Conservation (phyloP, 2,797 vertebrate species). For the Valencia hispanica region DNA sequence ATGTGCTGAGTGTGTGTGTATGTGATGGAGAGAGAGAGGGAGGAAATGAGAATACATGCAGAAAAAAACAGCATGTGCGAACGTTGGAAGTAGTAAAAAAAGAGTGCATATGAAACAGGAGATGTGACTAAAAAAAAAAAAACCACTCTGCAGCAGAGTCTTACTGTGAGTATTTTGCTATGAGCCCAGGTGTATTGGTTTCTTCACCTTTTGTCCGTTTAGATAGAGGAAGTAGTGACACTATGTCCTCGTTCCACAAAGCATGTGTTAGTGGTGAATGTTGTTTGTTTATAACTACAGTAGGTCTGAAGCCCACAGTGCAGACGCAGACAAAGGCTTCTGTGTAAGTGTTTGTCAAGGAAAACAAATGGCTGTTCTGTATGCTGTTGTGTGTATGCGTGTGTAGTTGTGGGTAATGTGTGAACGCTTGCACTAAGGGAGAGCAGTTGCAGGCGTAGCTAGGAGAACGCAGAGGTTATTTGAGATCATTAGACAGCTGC, state of each 20-base stretch:
- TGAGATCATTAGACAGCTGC: constrained; percentile 84
- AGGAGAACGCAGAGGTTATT: constrained; percentile 78
- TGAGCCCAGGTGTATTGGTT: constrained; percentile 40
- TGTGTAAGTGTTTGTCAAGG: constrained; percentile 74
- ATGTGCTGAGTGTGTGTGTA: constrained; percentile 7
- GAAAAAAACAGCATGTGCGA: constrained; percentile 28
- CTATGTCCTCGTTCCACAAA: constrained; percentile 18
- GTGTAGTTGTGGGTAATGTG: constrained; percentile 59
- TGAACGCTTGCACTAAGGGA: constrained; percentile 69
- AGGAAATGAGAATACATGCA: constrained; percentile 29
- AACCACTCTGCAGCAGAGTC: constrained; percentile 2
- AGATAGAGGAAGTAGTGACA: constrained; percentile 46
- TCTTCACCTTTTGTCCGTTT: constrained; percentile 42
- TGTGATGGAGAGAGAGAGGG: not conserved
- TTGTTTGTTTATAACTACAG: constrained; percentile 56
- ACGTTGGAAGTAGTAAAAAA: constrained; percentile 37
- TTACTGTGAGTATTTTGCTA: constrained; percentile 18
- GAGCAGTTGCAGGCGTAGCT: constrained; percentile 75
- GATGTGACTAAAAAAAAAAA: constrained; percentile 29
- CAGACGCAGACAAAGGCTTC: constrained; percentile 73
- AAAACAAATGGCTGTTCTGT: constrained; percentile 77
- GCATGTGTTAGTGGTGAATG: constrained; percentile 38
- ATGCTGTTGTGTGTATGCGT: constrained; percentile 10
- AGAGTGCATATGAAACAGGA: constrained; percentile 16
- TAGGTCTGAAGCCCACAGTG: constrained; percentile 61